A percentile compares a stretch with the other conserved stretches of the same genome.
phyloP scores from a whole-genome alignment of 2,797 vertebrate species.

The Nasua narica region DNA sequence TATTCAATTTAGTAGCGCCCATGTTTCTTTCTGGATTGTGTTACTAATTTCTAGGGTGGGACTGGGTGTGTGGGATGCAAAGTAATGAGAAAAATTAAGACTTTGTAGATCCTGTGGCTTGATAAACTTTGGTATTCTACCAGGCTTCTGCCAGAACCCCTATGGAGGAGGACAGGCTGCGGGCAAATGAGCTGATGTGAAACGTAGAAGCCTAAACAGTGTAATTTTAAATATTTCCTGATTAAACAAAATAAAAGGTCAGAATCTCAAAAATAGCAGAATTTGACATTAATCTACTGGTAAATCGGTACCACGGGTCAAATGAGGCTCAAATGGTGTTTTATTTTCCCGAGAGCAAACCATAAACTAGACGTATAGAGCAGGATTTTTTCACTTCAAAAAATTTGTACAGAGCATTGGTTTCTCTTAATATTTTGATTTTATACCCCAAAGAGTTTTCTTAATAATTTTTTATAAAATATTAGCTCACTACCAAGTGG shows the following conservation, averaged over 20 bases:
- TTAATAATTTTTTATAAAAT: conserved; percentile 12
- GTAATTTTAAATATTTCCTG: conserved; percentile 37
- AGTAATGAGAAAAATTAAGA: conserved; percentile 5
- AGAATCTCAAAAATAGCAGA: not conserved
- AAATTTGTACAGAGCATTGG: not conserved
- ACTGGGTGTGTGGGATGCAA: not conserved
- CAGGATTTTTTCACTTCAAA: conserved; percentile 3
- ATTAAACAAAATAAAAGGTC: conserved; percentile 47
- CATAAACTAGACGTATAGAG: not conserved
- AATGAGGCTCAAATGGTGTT: not conserved
- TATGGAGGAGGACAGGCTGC: not conserved
- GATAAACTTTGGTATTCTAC: conserved; percentile 42
- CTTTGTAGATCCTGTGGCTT: not conserved
- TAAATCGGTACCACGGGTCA: not conserved
- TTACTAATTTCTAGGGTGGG: conserved; percentile 14
- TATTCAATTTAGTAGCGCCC: not conserved
- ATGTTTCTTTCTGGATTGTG: not conserved
- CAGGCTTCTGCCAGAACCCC: not conserved
- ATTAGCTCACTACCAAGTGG: not conserved
- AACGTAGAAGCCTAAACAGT: not conserved
- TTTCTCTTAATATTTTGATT: not conserved
- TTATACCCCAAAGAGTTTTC: not conserved
- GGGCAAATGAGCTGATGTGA: not conserved
- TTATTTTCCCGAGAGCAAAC: not conserved
- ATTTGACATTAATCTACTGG: conserved; percentile 2